These are phyloP conservation scores for Acrocyrtus sp. DNA, from an alignment of 2,888 invertebrate genomes.

Conservation along the genomic window DNA sequence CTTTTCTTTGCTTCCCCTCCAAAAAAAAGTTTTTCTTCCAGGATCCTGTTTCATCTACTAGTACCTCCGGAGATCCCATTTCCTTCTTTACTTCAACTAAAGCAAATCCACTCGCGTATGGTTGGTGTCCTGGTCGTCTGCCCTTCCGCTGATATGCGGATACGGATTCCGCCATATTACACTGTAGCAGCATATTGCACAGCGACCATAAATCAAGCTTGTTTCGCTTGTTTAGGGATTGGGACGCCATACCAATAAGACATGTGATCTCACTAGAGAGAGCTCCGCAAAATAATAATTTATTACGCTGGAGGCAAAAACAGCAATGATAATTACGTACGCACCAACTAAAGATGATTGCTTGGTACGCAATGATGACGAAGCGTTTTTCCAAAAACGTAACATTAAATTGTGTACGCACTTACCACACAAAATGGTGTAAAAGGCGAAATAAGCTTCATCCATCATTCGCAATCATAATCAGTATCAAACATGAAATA, in stretches of 20 bases:
- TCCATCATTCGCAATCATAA: not conserved
- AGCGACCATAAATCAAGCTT: conserved; percentile 18
- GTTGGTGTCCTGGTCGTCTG: not conserved
- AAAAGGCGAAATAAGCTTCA: not conserved
- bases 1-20: not conserved
- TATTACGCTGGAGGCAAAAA: conserved; percentile 18
- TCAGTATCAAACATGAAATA: conserved; percentile 1
- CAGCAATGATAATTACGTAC: conserved; percentile 7
- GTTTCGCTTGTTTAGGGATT: conserved; percentile 13
- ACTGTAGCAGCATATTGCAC: not conserved
- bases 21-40: not conserved
- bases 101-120: not conserved
- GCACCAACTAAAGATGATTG: not conserved
- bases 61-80: not conserved
- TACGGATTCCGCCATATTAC: not conserved
- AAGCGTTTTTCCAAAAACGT: not conserved
- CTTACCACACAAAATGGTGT: not conserved
- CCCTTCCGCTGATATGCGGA: not conserved
- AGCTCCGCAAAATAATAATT: conserved; percentile 11
- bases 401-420: not conserved
- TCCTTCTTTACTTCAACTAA: not conserved
- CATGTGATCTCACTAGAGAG: not conserved
- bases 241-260: not conserved
- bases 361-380: not conserved
- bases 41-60: not conserved